Percentiles rank a stretch among this genome's conserved stretches.
Conservation (phyloP, 2,113 vertebrate species). For the Phrynosoma platyrhinos region DNA sequence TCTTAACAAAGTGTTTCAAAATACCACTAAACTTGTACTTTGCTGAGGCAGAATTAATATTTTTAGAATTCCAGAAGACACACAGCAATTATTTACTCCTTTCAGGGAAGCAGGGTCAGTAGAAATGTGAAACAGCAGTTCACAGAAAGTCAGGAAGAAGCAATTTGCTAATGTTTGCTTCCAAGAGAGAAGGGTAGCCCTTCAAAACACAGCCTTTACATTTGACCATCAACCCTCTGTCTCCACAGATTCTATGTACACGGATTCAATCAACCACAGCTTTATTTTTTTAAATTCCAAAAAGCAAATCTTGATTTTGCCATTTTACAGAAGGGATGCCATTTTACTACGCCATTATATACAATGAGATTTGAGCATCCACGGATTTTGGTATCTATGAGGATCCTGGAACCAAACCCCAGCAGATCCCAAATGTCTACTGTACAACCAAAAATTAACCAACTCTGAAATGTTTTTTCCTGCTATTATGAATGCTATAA, state of each 20-base stretch:
- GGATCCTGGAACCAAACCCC: no score
- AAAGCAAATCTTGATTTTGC: no score
- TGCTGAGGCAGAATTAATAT: conserved; percentile 4
- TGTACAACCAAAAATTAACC: not conserved
- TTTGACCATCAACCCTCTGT: not conserved
- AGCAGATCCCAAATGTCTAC: no score
- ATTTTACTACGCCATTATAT: no score
- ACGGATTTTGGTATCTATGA: no score
- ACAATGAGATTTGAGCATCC: no score
- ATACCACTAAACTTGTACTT: not conserved
- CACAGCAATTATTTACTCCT: conserved; percentile 8
- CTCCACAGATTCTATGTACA: no score
- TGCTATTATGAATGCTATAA: not conserved
- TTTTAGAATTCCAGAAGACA: not conserved
- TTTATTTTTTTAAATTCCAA: no score
- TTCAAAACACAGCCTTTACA: not conserved
- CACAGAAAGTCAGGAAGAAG: not conserved
- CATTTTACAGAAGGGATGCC: no score
- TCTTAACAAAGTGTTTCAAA: conserved; percentile 10
- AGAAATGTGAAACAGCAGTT: not conserved
- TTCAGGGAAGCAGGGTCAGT: not conserved
- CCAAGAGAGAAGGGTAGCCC: not conserved
- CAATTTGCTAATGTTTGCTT: not conserved
- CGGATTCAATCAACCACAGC: no score
- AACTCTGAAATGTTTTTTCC: not conserved